Base-by-base conservation (phyloP, 23 tunicate genomes). In the Oikopleura dioica region DNA sequence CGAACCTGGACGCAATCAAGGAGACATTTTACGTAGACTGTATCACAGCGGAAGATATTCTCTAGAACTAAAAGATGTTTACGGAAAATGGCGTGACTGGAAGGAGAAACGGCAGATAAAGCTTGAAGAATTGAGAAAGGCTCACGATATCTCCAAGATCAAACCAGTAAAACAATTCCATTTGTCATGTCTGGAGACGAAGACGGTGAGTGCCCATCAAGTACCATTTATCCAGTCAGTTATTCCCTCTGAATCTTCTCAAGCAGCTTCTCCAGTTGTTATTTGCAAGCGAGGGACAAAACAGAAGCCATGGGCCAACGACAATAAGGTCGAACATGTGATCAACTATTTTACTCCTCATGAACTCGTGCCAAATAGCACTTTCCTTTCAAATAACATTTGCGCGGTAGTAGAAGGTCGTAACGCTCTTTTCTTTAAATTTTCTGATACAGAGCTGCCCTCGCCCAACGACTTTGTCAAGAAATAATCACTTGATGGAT, bases 401-500 rank as follows among this genome's bases (percentile, higher is more conserved):
- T 44, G 21, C 21, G 21, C 16, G 9, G 55, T 44, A 21, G 55
- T 44, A 9, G 55, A 44, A 9, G 55, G 55, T 9, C 21, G 16
- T 9, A 9, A 44, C 21, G 55, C 55, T 21, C 21, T 44, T 9
- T 44, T 44, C 21, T 44, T 9, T 44, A 44, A 21, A 44, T 44
- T 44, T 44, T 9, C 9, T 44, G 55, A 44, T 44, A 9, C 21
- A 9, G 21, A 44, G 9, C 21, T 44, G 55, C 55, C 55, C 16
- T 59, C 26, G 79, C 79, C 23, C 75, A 78, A 36, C 38, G 38
- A 21, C 38, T 37, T 35, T 59, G 79, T 1, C 79, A 67, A 38
- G 38, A 37, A n/a, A 51, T 28, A 51, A 51, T 51, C 26, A n/a
- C 28, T 51, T 51, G 59, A 51, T 28, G 26, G 59, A 51, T 51